Conservation (phyloP, 2,888 invertebrate species). For the Melanostoma mellinum region DNA sequence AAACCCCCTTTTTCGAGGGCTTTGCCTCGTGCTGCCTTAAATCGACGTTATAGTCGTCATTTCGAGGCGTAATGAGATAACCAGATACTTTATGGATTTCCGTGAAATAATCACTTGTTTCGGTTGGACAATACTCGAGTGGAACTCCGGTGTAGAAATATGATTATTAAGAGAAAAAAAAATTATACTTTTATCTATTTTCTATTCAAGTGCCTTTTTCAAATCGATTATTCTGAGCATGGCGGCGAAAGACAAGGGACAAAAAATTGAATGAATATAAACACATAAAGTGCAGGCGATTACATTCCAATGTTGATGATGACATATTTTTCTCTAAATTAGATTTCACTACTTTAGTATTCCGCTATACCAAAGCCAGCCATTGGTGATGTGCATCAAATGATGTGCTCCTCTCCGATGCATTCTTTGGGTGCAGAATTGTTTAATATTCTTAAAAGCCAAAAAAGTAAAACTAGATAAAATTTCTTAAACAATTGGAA, state of each 20-base stretch:
- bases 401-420: conserved; percentile 7
- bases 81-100: conserved; percentile 29
- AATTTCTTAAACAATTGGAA: neutral
- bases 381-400: neutral
- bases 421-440: conserved; percentile 32
- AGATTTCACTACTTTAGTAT: conserved; percentile 36
- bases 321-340: conserved; percentile 25
- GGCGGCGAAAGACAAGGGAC: conserved; percentile 30
- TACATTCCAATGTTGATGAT: conserved; percentile 34
- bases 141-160: too few species aligned
- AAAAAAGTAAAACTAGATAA: neutral
- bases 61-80: conserved; percentile 34
- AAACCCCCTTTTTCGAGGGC: conserved; percentile 1
- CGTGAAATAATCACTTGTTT: neutral
- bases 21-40: conserved; percentile 11
- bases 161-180: neutral
- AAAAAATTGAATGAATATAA: conserved; percentile 37
- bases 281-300: conserved; percentile 44
- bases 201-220: conserved; percentile 13
- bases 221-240: conserved; percentile 52
- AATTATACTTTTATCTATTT: neutral
- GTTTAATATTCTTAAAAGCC: neutral
- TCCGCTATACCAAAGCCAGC: neutral
- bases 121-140: too few species aligned
- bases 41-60: conserved; percentile 50